phyloP scores from a whole-genome alignment of 1,140 invertebrate genomes.

The Heliothis subflexa region DNA sequence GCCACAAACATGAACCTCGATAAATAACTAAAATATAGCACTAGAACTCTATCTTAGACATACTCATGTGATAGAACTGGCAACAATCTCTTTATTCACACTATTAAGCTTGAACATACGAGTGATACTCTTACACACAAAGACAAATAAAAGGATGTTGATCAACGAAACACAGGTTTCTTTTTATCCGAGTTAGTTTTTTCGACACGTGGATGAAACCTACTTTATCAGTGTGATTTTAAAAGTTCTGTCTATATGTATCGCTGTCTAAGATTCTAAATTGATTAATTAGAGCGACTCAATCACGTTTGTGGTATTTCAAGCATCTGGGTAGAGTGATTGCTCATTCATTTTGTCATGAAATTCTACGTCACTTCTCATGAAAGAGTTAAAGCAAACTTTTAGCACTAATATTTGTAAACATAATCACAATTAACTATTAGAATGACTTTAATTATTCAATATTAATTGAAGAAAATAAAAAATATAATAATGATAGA shows the following conservation, averaged over 20 bases:
- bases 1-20: not conserved
- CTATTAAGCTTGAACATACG: too few species aligned
- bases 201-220: not conserved
- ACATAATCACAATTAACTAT: too few species aligned
- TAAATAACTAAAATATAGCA: not conserved
- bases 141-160: too few species aligned
- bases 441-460: too few species aligned
- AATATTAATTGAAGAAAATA: too few species aligned
- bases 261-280: not conserved
- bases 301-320: constrained; percentile 9
- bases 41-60: not conserved
- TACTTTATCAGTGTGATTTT: not conserved
- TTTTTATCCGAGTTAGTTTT: not conserved
- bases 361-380: too few species aligned
- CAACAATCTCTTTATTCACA: not conserved
- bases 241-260: not conserved
- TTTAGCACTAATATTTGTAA: too few species aligned
- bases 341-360: not conserved
- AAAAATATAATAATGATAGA: too few species aligned
- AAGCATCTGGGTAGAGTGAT: not conserved
- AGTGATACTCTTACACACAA: too few species aligned
- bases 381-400: too few species aligned
- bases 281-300: constrained; percentile 11
- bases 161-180: too few species aligned
- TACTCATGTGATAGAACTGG: not conserved